phyloP scores from a whole-genome alignment of 2,113 vertebrate genomes.

The Alethe diademata region DNA sequence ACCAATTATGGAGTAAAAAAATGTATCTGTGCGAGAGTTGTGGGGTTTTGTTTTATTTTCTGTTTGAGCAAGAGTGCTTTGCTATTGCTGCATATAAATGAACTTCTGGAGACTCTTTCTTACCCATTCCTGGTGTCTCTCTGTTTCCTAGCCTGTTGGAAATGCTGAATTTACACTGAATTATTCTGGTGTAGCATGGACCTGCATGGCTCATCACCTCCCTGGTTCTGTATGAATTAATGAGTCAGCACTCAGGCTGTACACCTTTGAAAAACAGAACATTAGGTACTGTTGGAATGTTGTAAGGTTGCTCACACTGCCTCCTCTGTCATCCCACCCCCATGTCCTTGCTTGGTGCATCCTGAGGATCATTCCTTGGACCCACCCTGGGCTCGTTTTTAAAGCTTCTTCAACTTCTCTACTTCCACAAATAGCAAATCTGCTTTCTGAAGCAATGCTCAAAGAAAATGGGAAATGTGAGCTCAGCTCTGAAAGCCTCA shows the following conservation, averaged over 20 bases:
- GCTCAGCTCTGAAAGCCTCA: constrained; percentile 49
- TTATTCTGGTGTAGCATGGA: not conserved
- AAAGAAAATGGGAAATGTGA: constrained; percentile 26
- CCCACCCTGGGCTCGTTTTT: not conserved
- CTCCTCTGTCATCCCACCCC: not conserved
- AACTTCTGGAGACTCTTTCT: not conserved
- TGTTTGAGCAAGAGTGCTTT: not conserved
- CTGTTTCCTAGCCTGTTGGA: not conserved
- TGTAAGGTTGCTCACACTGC: not conserved
- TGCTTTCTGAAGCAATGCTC: constrained; percentile 21
- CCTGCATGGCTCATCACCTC: not conserved
- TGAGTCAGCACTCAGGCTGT: not conserved
- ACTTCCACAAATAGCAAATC: not conserved
- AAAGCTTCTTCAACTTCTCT: not conserved
- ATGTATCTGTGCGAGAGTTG: not conserved
- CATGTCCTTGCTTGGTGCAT: not conserved
- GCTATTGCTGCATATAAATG: not conserved
- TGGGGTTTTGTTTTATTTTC: not conserved
- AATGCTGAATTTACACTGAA: not conserved
- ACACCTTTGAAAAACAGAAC: not conserved
- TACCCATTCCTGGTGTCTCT: not conserved
- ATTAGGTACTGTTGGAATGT: not conserved
- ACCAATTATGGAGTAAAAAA: not conserved
- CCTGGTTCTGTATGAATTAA: not conserved
- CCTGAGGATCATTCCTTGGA: not conserved